Percentiles rank a stretch among this genome's conserved stretches.
These are phyloP conservation scores for Leptogaster cylindrica DNA, from an alignment of 2,888 invertebrate genomes.

Conservation along the genomic window DNA sequence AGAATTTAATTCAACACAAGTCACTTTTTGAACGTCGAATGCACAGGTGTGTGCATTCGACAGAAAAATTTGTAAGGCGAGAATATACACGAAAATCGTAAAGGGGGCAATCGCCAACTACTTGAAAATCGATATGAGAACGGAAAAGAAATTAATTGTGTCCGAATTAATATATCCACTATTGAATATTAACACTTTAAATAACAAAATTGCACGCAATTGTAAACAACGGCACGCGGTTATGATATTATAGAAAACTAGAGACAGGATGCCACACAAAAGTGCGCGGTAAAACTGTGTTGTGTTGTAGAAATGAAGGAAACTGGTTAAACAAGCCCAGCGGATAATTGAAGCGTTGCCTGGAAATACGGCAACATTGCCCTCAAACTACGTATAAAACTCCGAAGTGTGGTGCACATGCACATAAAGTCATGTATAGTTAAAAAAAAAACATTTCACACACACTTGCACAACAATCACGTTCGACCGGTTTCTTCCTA, in stretches of 20 bases:
- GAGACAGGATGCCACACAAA: conserved; percentile 47
- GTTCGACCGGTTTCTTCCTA: conserved; percentile 46
- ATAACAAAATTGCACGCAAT: conserved; percentile 42
- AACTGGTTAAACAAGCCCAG: conserved; percentile 47
- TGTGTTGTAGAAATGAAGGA: conserved; percentile 46
- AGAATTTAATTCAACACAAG: conserved; percentile 18
- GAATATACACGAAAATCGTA: conserved; percentile 21
- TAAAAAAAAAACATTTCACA: conserved; percentile 35
- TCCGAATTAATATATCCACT: not conserved
- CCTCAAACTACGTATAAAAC: conserved; percentile 47
- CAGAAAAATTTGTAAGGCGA: conserved; percentile 1
- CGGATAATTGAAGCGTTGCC: conserved; percentile 46
- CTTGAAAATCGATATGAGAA: conserved; percentile 15
- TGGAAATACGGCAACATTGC: conserved; percentile 64
- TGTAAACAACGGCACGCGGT: conserved; percentile 49
- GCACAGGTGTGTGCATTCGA: conserved; percentile 42
- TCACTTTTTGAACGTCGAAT: conserved; percentile 22
- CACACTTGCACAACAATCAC: conserved; percentile 29
- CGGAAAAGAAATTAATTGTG: not conserved
- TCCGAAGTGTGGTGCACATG: not conserved
- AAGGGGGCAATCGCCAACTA: conserved; percentile 1
- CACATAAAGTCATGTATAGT: conserved; percentile 9
- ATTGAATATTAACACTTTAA: conserved; percentile 13
- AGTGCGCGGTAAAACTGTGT: conserved; percentile 49
- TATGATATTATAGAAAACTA: conserved; percentile 47